phyloP scores from a whole-genome alignment of 2,113 vertebrate genomes.

The Meriones unguiculatus region DNA sequence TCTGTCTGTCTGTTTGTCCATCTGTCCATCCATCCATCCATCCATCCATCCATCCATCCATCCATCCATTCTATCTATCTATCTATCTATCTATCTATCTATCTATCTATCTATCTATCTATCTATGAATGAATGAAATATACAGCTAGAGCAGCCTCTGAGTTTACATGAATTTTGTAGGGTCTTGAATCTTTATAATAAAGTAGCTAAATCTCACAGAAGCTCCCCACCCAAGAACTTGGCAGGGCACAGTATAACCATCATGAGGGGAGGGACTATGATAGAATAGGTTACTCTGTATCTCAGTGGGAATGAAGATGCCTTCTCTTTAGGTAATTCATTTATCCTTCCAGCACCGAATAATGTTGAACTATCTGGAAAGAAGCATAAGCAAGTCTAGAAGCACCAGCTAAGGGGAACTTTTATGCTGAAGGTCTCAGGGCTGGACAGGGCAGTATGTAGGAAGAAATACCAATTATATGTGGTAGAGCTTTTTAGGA shows the following conservation, averaged over 20 bases:
- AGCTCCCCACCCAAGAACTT: background rate
- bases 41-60: no score
- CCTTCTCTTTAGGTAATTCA: background rate
- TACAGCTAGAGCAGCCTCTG: background rate
- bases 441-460: background rate
- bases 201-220: background rate
- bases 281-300: background rate
- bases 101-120: no score
- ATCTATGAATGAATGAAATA: background rate
- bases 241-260: background rate
- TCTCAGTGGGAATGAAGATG: background rate
- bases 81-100: no score
- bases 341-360: background rate
- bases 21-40: background rate
- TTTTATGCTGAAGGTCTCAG: background rate
- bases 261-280: background rate
- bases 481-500: background rate
- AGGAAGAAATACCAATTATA: background rate
- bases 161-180: background rate
- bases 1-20: background rate
- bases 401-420: background rate
- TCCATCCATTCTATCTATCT: background rate
- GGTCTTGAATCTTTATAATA: background rate
- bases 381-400: background rate
- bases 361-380: background rate